Base-by-base conservation (phyloP, 30 jellyfish, hydroid and myxozoan species). In the Pseudorhiza aurosa region DNA sequence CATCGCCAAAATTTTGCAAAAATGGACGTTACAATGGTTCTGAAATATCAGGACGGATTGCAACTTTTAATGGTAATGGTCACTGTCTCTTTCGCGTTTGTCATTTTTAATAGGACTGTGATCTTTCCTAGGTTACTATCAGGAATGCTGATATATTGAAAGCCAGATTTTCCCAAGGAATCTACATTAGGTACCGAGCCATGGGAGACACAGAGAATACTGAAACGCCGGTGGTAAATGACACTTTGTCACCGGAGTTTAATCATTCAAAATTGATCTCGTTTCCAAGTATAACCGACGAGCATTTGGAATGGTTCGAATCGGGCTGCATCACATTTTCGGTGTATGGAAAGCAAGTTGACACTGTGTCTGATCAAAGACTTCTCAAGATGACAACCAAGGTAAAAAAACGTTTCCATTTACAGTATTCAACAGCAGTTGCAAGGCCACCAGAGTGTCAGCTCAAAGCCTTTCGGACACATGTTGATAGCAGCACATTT, bases 361-460 rank as follows among this genome's bases (percentile, higher is more conserved):
- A 87, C 63, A 81, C 57, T 4, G 88, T 87, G 2, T 55, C 96
- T 15, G 99, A 93, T 45, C 87, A 75, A 64, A 73, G 97, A 32
- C 81, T 93, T 2, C 81, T 95, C 12, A 93, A 93, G 51, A 86
- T 93, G 97, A 86, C 99, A 22, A 93, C 99, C n/a, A 93, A 93
- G 97, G 99, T 93, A 15, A 15, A 84, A 3, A 7, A 4, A 5
- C 10, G 24, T 21, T 55, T 12, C 14, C 64, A 19, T 74, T 10
- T n/a, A n/a, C n/a, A n/a, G n/a, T n/a, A n/a, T n/a, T n/a, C n/a
- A n/a, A n/a, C n/a, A n/a, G n/a, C n/a, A n/a, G n/a, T n/a, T n/a
- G n/a, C n/a, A n/a, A n/a, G n/a, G n/a, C n/a, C n/a, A n/a, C n/a
- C n/a, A n/a, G n/a, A n/a, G n/a, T n/a, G n/a, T n/a, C n/a, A n/a